Evolutionary conservation across 2,888 invertebrate genomes (phyloP).

Genomic region (Hofmannophila pseudospretella): DNA sequence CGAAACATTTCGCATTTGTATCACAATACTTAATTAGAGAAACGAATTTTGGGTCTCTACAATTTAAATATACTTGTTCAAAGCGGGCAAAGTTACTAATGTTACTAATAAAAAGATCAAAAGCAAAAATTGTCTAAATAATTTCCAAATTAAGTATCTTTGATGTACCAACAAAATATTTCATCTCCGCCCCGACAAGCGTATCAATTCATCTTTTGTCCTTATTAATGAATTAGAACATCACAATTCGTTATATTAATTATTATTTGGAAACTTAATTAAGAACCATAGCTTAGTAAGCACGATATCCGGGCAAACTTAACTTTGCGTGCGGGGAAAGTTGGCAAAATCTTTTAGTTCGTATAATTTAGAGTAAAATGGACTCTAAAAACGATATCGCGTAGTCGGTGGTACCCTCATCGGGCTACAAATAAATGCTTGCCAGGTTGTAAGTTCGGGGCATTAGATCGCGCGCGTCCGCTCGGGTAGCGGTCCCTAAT

Average conservation of each 20-base stretch:
- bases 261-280: conserved; percentile 9
- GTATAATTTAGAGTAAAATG: neutral
- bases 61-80: no score
- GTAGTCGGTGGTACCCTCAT: no score
- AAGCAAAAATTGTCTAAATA: neutral
- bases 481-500: neutral
- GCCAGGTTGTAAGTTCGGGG: no score
- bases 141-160: neutral
- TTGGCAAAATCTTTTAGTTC: neutral
- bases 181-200: neutral
- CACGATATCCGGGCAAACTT: neutral
- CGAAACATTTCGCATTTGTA: no score
- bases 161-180: neutral
- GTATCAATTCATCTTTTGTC: conserved; percentile 1
- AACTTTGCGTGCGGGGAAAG: neutral
- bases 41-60: no score
- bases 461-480: neutral
- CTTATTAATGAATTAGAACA: conserved; percentile 2
- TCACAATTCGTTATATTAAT: conserved; percentile 4
- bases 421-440: no score
- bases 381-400: no score
- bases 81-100: no score
- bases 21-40: no score
- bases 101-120: no score
- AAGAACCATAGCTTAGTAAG: neutral